Percentiles rank a stretch among this genome's conserved stretches.
These are phyloP conservation scores for Knipowitschia caucasica DNA, from an alignment of 2,797 vertebrate genomes.

Conservation along the genomic window DNA sequence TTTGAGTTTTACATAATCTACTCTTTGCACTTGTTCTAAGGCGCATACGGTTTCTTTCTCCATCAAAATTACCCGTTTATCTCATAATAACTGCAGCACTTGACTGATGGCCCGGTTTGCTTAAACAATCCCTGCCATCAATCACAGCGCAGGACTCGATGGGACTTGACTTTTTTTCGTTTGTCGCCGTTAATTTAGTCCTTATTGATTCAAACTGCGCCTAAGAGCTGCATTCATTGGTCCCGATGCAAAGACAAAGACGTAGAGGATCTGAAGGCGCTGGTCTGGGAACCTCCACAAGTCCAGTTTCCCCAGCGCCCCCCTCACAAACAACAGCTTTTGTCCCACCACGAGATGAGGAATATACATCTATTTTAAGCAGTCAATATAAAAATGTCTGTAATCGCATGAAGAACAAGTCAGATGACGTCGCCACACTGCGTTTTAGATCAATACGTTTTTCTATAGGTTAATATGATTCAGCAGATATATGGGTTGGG, in stretches of 20 bases:
- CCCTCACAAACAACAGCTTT: conserved; percentile 54
- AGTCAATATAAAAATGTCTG: too few relatives aligned
- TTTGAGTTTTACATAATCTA: too few relatives aligned
- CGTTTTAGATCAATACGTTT: too few relatives aligned
- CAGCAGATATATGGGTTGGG: too few relatives aligned
- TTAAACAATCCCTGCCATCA: background rate
- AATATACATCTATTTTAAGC: too few relatives aligned
- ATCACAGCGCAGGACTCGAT: background rate
- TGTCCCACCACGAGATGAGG: conserved; percentile 28
- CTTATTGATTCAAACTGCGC: background rate
- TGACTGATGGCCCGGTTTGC: background rate
- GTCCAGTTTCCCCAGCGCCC: conserved; percentile 48
- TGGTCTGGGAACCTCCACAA: conserved; percentile 61
- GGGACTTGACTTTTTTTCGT: background rate
- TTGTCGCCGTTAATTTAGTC: background rate
- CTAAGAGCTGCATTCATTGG: conserved; percentile 9
- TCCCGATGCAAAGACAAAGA: conserved; percentile 32
- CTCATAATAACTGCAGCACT: background rate
- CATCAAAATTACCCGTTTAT: too few relatives aligned
- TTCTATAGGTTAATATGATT: too few relatives aligned
- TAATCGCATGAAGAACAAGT: too few relatives aligned
- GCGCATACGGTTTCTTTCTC: too few relatives aligned
- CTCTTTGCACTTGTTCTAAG: too few relatives aligned
- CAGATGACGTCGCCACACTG: too few relatives aligned
- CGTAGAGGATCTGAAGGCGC: conserved; percentile 40